Evolutionary conservation across 2,888 invertebrate species (phyloP), one percentile per base, ranked within the genome.

Genomic region (Chloroclystis v-ata): DNA sequence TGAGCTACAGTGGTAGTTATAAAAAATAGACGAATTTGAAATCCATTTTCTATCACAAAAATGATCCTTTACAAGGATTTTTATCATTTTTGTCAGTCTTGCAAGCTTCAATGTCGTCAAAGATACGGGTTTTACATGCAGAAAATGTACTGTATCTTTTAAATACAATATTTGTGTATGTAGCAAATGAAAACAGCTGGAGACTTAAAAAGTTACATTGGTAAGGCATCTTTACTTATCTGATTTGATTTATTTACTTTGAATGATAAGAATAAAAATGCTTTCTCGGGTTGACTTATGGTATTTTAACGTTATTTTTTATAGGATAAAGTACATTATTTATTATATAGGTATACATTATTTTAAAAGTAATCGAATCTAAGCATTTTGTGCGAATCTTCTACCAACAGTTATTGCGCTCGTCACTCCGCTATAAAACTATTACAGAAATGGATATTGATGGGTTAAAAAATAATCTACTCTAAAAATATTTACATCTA

Each of bases 51-150:
- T 77, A 79, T 82, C 78, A 78, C 80, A 75, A 69, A 69, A 72
- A 62, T 62, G 55, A 37, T 80, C 85, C 85, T 85, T 85, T 72
- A 67, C 45, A 84, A 85, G 85, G 84, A 80, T 55, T 63, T 60
- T 49, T 69, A 69, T 65, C 73, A 63, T 67, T 61, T 60, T 52
- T 65, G 61, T 85, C 85, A 85, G 85, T 85, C 86, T 86, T 84
- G 78, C 81, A 75, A 78, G 82, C 82, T 14, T 78, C 68, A 75
- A 77, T 72, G 72, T 66, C 59, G 70, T 77, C 76, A 51, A 57
- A 68, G 63, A 65, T 69, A 67, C 60, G 56, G 60, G 44, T n/a
- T n/a, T n/a, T n/a, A n/a, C n/a, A n/a, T n/a, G n/a, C 33, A 30
- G 13, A 35, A 45, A 39, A n/a, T n/a, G n/a, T n/a, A n/a, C n/a